Evolutionary conservation across 2,797 vertebrate species (phyloP).

Genomic region (Paedocypris micromegethes): DNA sequence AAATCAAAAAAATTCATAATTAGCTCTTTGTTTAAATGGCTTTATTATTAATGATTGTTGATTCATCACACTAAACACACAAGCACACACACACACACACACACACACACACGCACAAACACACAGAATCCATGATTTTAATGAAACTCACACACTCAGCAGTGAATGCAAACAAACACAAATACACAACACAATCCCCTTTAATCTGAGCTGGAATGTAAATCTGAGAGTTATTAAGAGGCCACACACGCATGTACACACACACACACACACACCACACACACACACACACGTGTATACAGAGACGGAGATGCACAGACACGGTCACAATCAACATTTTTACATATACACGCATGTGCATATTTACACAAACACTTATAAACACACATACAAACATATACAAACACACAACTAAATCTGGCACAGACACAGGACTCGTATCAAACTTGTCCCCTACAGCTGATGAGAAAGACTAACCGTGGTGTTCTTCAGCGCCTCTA

Average conservation of each 20-base stretch:
- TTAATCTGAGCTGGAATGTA: slow-evolving; percentile 14
- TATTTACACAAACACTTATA: no score
- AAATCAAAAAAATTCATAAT: no score
- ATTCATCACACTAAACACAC: background rate
- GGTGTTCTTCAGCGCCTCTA: slow-evolving; percentile 4
- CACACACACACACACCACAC: background rate
- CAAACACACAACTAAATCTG: no score
- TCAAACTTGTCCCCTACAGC: no score
- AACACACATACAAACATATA: no score
- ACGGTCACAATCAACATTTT: no score
- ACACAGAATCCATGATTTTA: background rate
- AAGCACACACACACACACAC: background rate
- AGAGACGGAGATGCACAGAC: no score
- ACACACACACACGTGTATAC: slow-evolving; percentile 7
- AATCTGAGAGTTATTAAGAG: slow-evolving; percentile 1
- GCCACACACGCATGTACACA: background rate
- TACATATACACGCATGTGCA: no score
- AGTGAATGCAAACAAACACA: background rate
- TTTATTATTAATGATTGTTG: background rate
- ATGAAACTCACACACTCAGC: background rate
- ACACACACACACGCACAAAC: background rate
- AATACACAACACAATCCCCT: slow-evolving; percentile 15
- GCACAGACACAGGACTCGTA: no score
- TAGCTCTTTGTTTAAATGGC: no score
- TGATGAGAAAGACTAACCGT: no score